Evolutionary conservation across 2,113 vertebrate genomes (phyloP).

Genomic region (Scomber colias): DNA sequence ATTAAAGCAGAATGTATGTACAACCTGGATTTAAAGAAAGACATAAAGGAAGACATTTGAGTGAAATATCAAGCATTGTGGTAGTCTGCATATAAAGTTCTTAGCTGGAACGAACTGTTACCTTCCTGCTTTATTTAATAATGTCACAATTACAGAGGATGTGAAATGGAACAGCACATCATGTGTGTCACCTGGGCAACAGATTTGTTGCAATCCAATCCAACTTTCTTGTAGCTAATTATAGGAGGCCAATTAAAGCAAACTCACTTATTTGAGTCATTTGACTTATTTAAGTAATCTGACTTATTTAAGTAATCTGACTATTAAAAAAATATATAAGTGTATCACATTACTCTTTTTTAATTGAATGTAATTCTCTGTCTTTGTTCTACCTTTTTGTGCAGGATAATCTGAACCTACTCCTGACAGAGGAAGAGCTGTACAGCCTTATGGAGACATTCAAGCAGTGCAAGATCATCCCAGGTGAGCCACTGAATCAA

Average conservation of each 20-base stretch:
- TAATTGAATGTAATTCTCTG: conserved; percentile 5
- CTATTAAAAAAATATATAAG: not conserved
- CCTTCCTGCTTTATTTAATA: not conserved
- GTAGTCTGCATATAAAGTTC: not conserved
- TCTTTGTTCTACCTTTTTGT: conserved; percentile 10
- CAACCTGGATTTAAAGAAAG: not conserved
- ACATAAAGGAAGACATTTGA: not conserved
- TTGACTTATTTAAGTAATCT: no score
- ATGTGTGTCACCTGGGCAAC: conserved; percentile 26
- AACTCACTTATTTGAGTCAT: conserved; percentile 14
- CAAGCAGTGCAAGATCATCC: conserved; percentile 93
- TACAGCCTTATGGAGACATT: conserved; percentile 94
- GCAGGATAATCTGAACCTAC: conserved; percentile 95
- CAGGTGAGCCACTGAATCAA: conserved; percentile 82
- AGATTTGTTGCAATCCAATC: not conserved
- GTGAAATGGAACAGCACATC: not conserved
- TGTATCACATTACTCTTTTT: not conserved
- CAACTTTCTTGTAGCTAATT: conserved; percentile 33
- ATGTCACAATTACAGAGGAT: conserved; percentile 2
- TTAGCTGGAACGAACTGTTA: no score
- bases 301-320: not conserved
- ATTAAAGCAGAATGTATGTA: not conserved
- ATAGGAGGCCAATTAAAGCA: conserved; percentile 11
- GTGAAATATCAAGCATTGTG: not conserved
- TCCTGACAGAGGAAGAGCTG: conserved; percentile 98